Conservation (phyloP, 2,113 vertebrate species). For the Macrotis lagotis region DNA sequence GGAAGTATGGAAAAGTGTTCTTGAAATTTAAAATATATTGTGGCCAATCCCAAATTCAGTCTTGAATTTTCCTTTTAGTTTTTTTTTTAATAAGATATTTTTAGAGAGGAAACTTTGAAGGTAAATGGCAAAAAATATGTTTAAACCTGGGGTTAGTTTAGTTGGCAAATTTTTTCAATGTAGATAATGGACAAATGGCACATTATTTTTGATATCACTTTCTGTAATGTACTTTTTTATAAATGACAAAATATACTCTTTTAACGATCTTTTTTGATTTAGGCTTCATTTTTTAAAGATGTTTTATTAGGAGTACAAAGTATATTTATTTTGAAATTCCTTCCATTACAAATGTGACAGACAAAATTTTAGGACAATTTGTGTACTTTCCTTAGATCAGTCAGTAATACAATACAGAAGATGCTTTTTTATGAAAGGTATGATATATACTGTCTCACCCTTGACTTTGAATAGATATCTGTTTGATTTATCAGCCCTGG, state of each 20-base stretch:
- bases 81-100: not conserved
- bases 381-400: not conserved
- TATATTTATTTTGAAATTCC: not conserved
- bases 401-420: not conserved
- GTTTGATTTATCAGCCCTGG: constrained; percentile 21
- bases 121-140: not conserved
- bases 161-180: not conserved
- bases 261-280: not conserved
- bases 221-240: not conserved
- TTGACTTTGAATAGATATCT: constrained; percentile 18
- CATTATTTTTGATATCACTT: not conserved
- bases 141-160: constrained; percentile 14
- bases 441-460: not conserved
- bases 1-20: constrained; percentile 13
- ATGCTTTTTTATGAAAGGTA: constrained; percentile 2
- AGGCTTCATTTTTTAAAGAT: not conserved
- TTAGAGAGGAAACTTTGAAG: not conserved
- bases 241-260: not conserved
- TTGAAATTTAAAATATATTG: constrained; percentile 30
- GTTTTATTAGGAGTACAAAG: not conserved
- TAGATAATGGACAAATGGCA: not conserved
- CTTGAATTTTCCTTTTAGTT: not conserved
- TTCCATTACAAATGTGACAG: not conserved
- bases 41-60: constrained; percentile 6
- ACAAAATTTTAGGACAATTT: not conserved